Evolutionary conservation across 2,888 invertebrate genomes (phyloP), one percentile per base, ranked within the genome.

Genomic region (Drosophila engyochracea): DNA sequence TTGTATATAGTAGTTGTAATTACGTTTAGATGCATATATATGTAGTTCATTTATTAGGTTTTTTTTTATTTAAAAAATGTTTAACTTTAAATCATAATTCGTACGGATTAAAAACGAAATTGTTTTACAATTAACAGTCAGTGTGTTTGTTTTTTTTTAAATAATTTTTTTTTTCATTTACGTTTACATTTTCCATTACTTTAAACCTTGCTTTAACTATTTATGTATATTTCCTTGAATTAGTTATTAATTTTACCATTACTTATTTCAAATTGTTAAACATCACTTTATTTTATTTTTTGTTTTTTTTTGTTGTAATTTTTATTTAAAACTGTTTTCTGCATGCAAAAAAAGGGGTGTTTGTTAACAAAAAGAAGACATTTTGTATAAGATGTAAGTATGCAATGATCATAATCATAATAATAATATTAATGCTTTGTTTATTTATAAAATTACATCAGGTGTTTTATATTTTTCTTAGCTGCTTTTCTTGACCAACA

Each of bases 81-180:
- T 85, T 85, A 85, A 72, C 83, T 87, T 86, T 82, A 89, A 73
- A 81, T 85, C 79, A 85, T 82, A 89, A 66, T 69, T 82, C 71
- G 78, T 76, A 88, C 63, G 70, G 65, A 58, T 84, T 74, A 73
- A 84, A 86, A 89, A 86, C 74, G 90, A 93, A 93, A 92, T 93
- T 92, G 92, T 92, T 93, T 93, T 93, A 93, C 93, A 93, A 93
- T 93, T 93, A 93, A 93, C 93, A 93, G 93, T 93, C 93, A 93
- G 92, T 93, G 92, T 91, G 88, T 91, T 88, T 85, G 80, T 89
- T 88, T 91, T 85, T 31, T 31, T 85, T 82, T 87, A 72, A 75
- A 82, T 70, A 76, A 79, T 73, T 66, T 75, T 81, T 79, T 39
- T 81, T 76, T 81, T 67, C 59, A 47, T 62, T 77, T 77, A 77